Base-by-base conservation (phyloP, 2,113 vertebrate genomes). In the Nannospalax galili region DNA sequence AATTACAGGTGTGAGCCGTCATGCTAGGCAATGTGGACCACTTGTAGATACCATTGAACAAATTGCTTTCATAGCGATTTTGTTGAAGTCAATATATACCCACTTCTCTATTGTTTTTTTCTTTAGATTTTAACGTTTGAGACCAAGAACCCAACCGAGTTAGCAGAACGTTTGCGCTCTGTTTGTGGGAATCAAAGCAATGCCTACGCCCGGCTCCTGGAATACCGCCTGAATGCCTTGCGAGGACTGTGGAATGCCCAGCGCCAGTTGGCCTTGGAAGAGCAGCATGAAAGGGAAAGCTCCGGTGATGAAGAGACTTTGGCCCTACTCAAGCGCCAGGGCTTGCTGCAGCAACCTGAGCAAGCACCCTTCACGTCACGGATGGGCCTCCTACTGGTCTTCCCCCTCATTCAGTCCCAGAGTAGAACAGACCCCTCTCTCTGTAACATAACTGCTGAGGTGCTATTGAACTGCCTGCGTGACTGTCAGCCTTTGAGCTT, bases 181-280 rank as follows among this genome's bases (percentile, higher is more conserved):
- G 99, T 99, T 58, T 99, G 99, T 32, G 99, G 99, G 2, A 99
- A 99, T 97, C 99, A 99, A 98, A 99, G 99, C 98, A 99, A 99
- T 1, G 99, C 99, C 2, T 99, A 99, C 1, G 99, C 99, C 3
- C 99, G 99, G 9, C 98, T 99, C 62, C 98, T 99, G 94, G 99
- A 99, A 93, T 99, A 99, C 97, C 99, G 99, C 7, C 99, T 99
- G 56, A 99, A 99, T 7, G 99, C 99, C 3, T 97, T 99, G 96
- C 99, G 99, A 0, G 99, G 99, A 67, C 99, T 99, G 84, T 99
- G 99, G 99, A 99, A 99, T 5, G 99, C 99, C 20, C 99, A 99
- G 98, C 99, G 99, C 91, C 99, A 99, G 98, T 98, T 99, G 35
- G 99, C 99, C 98, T 95, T 99, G 98, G 99, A 99, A 97, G 99